These are phyloP conservation scores for Protonemura montana DNA, from an alignment of 2,888 invertebrate genomes.

Conservation along the genomic window DNA sequence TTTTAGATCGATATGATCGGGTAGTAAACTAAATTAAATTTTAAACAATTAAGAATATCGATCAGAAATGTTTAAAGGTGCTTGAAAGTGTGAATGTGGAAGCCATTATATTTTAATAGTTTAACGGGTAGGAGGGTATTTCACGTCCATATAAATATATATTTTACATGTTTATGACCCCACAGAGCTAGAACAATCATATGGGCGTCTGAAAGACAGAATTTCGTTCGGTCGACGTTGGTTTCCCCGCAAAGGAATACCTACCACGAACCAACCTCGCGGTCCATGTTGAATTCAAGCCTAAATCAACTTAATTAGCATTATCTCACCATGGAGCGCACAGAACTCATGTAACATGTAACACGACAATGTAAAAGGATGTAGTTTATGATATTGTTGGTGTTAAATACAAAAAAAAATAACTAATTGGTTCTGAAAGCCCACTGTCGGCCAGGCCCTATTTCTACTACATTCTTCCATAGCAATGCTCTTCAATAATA, in stretches of 20 bases:
- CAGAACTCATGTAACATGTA: not conserved
- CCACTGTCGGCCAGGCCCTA: not conserved
- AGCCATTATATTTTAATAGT: not conserved
- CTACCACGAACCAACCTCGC: not conserved
- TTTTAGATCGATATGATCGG: too few species aligned
- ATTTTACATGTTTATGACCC: not conserved
- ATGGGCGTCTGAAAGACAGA: not conserved
- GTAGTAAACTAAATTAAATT: too few species aligned
- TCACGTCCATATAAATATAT: not conserved
- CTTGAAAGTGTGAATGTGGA: not conserved
- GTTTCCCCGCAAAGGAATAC: too few species aligned
- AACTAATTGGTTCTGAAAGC: constrained; percentile 37
- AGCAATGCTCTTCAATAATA: not conserved
- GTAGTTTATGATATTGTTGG: constrained; percentile 35
- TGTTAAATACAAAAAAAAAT: constrained; percentile 28
- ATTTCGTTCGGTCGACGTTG: not conserved
- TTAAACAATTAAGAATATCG: not conserved
- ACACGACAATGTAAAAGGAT: constrained; percentile 27
- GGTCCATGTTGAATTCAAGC: not conserved
- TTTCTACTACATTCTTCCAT: not conserved
- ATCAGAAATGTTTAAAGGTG: not conserved
- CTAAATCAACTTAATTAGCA: constrained; percentile 26
- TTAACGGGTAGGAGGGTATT: not conserved
- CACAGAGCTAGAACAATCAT: not conserved
- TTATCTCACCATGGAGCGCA: not conserved